Base-by-base conservation (phyloP, 2,113 vertebrate species). In the Origma solitaria region DNA sequence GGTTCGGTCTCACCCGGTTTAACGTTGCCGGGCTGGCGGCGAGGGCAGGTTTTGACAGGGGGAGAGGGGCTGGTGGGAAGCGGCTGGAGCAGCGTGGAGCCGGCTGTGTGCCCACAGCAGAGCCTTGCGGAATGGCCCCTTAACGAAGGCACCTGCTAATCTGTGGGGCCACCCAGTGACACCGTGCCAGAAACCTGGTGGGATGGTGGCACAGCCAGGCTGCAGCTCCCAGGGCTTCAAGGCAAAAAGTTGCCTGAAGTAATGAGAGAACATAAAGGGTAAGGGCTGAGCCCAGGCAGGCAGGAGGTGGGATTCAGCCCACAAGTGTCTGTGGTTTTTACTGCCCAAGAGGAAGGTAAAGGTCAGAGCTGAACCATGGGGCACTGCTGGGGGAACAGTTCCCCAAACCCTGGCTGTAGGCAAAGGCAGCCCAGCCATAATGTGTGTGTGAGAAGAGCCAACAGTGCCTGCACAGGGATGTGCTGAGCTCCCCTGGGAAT, bases 161-260 rank as follows among this genome's bases (percentile, higher is more conserved):
- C 58, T 47, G 69, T 62, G 70, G 35, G 65, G 50, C 53, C 12
- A 7, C 30, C 31, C 4, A 1, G 28, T 15, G 25, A 40, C 65
- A 60, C 24, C 0, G 0, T n/a, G 65, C 40, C 3, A 18, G 33
- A 62, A 62, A 25, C 18, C 64, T 5, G 11, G 9, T 2, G 20
- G n/a, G 37, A 37, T 5, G 15, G 42, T 0, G 5, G 54, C 51
- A 58, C 0, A 0, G 35, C 13, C 40, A 23, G 40, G 72, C 54
- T 80, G 42, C 1, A 2, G 6, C 22, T 88, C 16, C 31, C 7
- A 2, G 50, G 7, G 17, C 35, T 64, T 64, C 44, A 24, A 60
- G 86, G 44, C 37, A 83, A 61, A 76, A 80, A n/a, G 40, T 11
- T 76, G n/a, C 62, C 58, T 24, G n/a, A 12, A 73, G 25, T 58